Evolutionary conservation across 2,797 vertebrate species (phyloP).

Genomic region (Sebastolobus alascanus): DNA sequence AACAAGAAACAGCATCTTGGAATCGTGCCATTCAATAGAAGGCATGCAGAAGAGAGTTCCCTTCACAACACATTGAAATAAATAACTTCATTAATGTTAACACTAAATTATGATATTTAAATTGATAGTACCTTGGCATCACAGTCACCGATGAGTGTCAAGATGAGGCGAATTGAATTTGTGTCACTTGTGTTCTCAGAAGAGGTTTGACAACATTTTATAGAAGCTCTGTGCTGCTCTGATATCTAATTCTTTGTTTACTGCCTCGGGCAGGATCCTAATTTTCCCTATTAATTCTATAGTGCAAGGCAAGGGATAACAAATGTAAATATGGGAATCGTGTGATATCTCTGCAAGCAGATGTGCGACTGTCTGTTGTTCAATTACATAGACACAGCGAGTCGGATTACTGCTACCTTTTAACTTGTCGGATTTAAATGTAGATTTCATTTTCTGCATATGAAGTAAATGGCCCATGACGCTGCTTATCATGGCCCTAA

Average conservation of each 20-base stretch:
- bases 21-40: neutral
- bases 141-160: constrained; percentile 29
- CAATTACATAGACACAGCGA: constrained; percentile 62
- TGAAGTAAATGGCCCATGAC: constrained; percentile 75
- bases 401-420: constrained; percentile 73
- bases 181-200: constrained; percentile 52
- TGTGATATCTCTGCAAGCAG: constrained; percentile 73
- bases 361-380: constrained; percentile 67
- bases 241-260: constrained; percentile 66
- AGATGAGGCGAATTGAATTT: constrained; percentile 47
- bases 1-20: neutral
- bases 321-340: constrained; percentile 70
- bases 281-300: constrained; percentile 74
- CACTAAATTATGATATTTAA: constrained; percentile 29
- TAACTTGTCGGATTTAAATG: constrained; percentile 73
- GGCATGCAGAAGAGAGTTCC: neutral
- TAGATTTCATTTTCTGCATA: constrained; percentile 71
- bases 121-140: constrained; percentile 32
- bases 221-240: constrained; percentile 35
- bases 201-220: constrained; percentile 61
- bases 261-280: constrained; percentile 57
- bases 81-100: constrained; percentile 1
- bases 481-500: constrained; percentile 61
- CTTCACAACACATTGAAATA: constrained; percentile 3
- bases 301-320: constrained; percentile 56